These are phyloP conservation scores for Zapus hudsonius DNA, from an alignment of 2,113 vertebrate genomes.

Conservation along the genomic window DNA sequence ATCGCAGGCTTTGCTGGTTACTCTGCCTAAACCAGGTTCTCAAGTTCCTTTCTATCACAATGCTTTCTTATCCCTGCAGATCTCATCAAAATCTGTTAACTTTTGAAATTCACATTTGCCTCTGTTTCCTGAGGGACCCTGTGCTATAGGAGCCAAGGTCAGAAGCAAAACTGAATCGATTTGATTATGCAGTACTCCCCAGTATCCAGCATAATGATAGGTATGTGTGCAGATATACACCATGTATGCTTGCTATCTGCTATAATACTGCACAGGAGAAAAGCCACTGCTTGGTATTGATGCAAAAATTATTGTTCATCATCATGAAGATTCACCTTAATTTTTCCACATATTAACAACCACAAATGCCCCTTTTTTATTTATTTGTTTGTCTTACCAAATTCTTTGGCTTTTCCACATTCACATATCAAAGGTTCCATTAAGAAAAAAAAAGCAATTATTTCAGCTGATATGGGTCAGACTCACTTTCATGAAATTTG, in stretches of 20 bases:
- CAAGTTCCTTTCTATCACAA: not conserved
- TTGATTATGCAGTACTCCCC: not conserved
- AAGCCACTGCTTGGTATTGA: not conserved
- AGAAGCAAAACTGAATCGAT: not conserved
- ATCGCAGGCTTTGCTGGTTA: not conserved
- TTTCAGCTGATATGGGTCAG: conserved; percentile 36
- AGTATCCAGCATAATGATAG: not conserved
- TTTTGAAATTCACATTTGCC: not conserved
- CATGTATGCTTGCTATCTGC: not conserved
- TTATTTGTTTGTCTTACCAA: not conserved
- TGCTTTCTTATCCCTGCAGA: not conserved
- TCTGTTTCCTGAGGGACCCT: not conserved
- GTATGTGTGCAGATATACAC: not conserved
- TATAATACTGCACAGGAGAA: not conserved
- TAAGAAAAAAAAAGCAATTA: conserved; percentile 29
- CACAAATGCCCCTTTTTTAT: not conserved
- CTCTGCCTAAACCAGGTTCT: not conserved
- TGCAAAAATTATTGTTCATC: not conserved
- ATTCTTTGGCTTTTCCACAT: not conserved
- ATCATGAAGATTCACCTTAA: not conserved
- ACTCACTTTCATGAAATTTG: conserved; percentile 43
- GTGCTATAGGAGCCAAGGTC: not conserved
- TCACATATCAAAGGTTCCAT: not conserved
- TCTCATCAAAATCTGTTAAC: not conserved
- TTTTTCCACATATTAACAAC: conserved; percentile 11